Evolutionary conservation across 2,888 invertebrate genomes (phyloP).

Genomic region (Cataglyphis cursor): DNA sequence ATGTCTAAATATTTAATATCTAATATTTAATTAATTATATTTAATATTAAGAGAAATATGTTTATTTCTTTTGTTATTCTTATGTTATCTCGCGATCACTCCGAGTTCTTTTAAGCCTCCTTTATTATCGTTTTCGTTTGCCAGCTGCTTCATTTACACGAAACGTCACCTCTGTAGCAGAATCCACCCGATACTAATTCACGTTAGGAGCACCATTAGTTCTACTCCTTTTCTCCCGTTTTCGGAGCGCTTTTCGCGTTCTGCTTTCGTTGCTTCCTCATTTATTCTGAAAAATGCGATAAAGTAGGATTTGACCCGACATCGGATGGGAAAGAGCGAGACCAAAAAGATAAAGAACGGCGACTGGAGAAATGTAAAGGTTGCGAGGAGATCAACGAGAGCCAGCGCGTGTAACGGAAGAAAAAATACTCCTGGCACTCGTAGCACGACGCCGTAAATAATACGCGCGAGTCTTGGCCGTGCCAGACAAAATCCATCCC

Average conservation of each 20-base stretch:
- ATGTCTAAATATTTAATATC: no score
- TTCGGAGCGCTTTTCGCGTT: conserved; percentile 41
- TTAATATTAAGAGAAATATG: not conserved
- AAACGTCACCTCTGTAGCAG: conserved; percentile 18
- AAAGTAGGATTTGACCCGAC: conserved; percentile 61
- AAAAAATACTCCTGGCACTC: conserved; percentile 45
- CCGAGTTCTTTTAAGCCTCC: not conserved
- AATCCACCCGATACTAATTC: conserved; percentile 18
- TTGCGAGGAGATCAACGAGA: conserved; percentile 48
- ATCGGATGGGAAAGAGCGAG: conserved; percentile 34
- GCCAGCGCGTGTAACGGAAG: conserved; percentile 30
- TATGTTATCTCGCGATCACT: not conserved
- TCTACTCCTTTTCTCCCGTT: conserved; percentile 28
- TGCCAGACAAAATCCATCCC: conserved; percentile 67
- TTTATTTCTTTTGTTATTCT: not conserved
- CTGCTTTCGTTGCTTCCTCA: conserved; percentile 71
- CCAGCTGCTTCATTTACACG: conserved; percentile 35
- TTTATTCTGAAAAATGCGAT: conserved; percentile 72
- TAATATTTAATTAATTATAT: conserved; percentile 11
- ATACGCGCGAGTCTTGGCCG: conserved; percentile 67
- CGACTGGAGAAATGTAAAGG: conserved; percentile 24
- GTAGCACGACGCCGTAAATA: conserved; percentile 72
- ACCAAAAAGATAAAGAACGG: conserved; percentile 48
- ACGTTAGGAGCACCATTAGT: conserved; percentile 33
- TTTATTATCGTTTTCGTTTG: conserved; percentile 13